phyloP scores from a whole-genome alignment of 2,113 vertebrate species.

The Vireo altiloquus region DNA sequence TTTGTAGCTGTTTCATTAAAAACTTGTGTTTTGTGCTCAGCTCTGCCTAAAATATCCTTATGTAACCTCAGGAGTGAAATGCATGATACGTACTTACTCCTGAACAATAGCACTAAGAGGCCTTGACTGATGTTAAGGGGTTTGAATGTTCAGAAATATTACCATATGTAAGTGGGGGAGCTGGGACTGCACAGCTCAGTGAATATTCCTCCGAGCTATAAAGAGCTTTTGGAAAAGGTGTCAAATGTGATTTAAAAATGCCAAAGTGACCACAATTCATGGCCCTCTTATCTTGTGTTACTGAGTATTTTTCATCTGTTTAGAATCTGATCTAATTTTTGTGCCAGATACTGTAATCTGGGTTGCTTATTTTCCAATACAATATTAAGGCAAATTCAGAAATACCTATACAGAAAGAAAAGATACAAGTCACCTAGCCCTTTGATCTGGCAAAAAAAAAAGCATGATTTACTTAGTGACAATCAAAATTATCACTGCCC shows the following conservation, averaged over 20 bases:
- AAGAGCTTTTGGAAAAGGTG: conserved; percentile 5
- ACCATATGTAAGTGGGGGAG: not conserved
- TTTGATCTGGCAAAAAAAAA: not conserved
- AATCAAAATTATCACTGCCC: not conserved
- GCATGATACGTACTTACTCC: not conserved
- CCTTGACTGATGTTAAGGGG: not conserved
- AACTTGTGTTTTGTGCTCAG: not conserved
- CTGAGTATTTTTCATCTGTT: not conserved
- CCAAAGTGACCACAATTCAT: not conserved
- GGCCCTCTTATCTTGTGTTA: not conserved
- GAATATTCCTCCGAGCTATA: not conserved
- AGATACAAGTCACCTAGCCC: not conserved
- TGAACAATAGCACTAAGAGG: not conserved
- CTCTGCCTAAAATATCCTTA: not conserved
- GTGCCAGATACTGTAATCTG: not conserved
- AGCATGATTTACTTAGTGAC: not conserved
- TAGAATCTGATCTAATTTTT: not conserved
- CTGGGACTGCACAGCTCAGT: not conserved
- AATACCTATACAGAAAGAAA: not conserved
- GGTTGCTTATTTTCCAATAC: not conserved
- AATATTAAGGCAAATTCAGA: not conserved
- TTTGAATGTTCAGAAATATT: conserved; percentile 18
- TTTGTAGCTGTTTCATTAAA: not conserved
- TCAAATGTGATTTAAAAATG: not conserved
- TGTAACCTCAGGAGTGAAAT: conserved; percentile 8